Evolutionary conservation across 2,113 vertebrate genomes (phyloP).

Genomic region (Dissostichus mawsoni): DNA sequence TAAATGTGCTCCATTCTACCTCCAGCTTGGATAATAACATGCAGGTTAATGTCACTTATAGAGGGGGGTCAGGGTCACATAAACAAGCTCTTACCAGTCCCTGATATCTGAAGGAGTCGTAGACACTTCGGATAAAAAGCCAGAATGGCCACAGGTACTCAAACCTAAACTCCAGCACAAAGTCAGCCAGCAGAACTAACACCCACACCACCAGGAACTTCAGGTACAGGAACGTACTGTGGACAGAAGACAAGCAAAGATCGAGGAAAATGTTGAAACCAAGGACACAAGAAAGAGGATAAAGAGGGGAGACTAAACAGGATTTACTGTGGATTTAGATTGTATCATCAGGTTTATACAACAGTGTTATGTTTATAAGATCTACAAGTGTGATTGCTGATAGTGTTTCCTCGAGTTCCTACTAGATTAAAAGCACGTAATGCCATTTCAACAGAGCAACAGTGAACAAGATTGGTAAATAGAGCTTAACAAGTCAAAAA

Average conservation of each 20-base stretch:
- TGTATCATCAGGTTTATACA: constrained; percentile 23
- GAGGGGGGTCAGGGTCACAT: not conserved
- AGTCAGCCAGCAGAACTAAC: constrained; percentile 95
- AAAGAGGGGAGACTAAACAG: not conserved
- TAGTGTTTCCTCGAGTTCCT: not conserved
- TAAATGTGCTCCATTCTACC: not conserved
- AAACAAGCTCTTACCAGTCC: constrained; percentile 88
- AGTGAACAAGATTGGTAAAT: too few species aligned
- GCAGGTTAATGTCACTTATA: not conserved
- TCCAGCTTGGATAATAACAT: not conserved
- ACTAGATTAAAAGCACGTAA: not conserved
- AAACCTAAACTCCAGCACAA: constrained; percentile 98
- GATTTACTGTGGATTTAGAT: constrained; percentile 11
- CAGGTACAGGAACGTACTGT: constrained; percentile 97
- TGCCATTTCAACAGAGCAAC: too few species aligned
- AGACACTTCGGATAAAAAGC: constrained; percentile 98
- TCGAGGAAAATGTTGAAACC: not conserved
- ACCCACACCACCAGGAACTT: constrained; percentile 99
- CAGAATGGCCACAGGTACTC: constrained; percentile 99
- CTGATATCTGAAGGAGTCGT: constrained; percentile 99
- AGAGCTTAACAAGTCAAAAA: too few species aligned
- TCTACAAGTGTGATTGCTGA: not conserved
- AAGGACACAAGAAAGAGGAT: not conserved
- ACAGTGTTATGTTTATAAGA: constrained; percentile 22
- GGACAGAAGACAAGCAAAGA: constrained; percentile 8